Base-by-base conservation (phyloP, 2,113 vertebrate genomes). In the Heterocephalus glaber region DNA sequence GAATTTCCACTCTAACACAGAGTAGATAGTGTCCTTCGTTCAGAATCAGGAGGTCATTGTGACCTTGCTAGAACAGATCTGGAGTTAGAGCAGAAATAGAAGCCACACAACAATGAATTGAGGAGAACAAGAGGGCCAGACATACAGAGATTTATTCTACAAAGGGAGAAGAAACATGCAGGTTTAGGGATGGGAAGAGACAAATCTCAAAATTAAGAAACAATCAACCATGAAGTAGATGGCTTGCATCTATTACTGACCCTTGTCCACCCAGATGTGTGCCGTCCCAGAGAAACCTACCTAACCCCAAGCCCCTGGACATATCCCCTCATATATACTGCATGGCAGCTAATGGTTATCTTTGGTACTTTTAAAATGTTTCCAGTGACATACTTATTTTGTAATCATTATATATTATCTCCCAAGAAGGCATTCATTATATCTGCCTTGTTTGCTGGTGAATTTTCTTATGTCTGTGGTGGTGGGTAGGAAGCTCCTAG, bases 1-100 rank as follows among this genome's bases (percentile, higher is more conserved):
- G 41, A 83, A 90, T 86, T 94, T 95, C 16, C 28, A 17, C 84
- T 83, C 85, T 84, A 60, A 88, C 47, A 65, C 58, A 68, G 54
- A 47, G 2, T 61, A 4, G 28, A 20, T 70, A 70, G 9, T 76
- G 16, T 94, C 12, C 33, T 63, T 84, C 76, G 13, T 68, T 92
- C 13, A 89, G 38, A 87, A 38, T 24, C 19, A 80, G 35, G 52
- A 89, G 66, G 38, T 82, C 6, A 60, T 16, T n/a, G 56, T 30
- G n/a, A 33, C 5, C 1, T 33, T 70, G 11, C 19, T 35, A 54
- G 72, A 95, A 24, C 35, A 61, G 24, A 74, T 76, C 19, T 61
- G 26, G 22, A 88, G 33, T 61, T 24, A 76, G 68, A 92, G 38
- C 9, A 83, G 24, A 60, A 95, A 72, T 26, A 77, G 44, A 90